Percentiles rank a stretch among this genome's conserved stretches.
phyloP scores from a whole-genome alignment of 2,113 vertebrate genomes.

The Bucco capensis region DNA sequence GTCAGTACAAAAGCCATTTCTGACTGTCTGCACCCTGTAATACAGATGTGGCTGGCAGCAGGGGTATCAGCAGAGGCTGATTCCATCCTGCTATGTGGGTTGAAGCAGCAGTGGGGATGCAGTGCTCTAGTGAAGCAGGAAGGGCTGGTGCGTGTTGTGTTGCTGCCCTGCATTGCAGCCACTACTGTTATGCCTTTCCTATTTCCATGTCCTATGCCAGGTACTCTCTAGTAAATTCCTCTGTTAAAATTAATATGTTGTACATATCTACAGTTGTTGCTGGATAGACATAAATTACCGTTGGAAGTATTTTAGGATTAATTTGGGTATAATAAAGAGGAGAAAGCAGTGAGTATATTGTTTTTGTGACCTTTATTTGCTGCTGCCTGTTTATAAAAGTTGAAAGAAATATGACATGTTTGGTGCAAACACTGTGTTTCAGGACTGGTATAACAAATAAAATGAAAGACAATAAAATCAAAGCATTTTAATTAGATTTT shows the following conservation, averaged over 20 bases:
- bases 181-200: not conserved
- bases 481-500: not conserved
- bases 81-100: not conserved
- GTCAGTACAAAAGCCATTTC: not conserved
- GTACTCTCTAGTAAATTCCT: not conserved
- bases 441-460: not conserved
- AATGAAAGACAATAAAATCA: not conserved
- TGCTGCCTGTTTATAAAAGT: not conserved
- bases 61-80: rapidly evolving
- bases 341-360: not conserved
- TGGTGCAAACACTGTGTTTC: not conserved
- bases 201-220: not conserved
- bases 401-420: not conserved
- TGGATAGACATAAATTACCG: not conserved
- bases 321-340: not conserved
- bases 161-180: not conserved
- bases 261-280: not conserved
- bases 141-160: not conserved
- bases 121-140: not conserved
- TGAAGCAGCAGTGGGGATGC: not conserved
- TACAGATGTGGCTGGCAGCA: not conserved
- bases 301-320: not conserved
- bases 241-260: not conserved
- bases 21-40: not conserved
- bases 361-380: not conserved